Percentiles rank a stretch among this genome's conserved stretches.
Conservation (phyloP, 2,888 invertebrate genomes). For the Tinea semifulvella region DNA sequence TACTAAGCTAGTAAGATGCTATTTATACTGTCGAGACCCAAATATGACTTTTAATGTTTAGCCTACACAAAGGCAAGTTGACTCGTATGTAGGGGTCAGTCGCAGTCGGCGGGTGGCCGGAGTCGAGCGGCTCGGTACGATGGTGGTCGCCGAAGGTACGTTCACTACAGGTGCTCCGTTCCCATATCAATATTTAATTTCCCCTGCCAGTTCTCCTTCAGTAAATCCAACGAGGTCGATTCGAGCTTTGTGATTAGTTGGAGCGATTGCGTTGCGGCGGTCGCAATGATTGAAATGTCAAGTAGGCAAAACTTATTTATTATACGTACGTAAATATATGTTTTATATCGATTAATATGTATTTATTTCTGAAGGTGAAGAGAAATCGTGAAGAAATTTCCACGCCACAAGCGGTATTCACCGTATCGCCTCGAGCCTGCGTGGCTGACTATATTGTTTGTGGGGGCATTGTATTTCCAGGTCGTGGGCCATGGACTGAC, state of each 20-base stretch:
- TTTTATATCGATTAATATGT: not conserved
- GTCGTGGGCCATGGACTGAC: not conserved
- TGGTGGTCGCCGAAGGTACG: not conserved
- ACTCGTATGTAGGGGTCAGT: no score
- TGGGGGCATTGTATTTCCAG: no score
- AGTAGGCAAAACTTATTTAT: slow-evolving; percentile 40
- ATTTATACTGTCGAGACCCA: no score
- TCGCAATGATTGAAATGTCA: slow-evolving; percentile 45
- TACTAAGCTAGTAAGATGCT: no score
- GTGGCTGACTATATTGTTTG: no score
- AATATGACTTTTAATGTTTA: no score
- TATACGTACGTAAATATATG: not conserved
- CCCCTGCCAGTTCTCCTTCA: slow-evolving; percentile 17
- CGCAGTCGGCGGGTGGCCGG: not conserved
- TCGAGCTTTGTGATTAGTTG: not conserved
- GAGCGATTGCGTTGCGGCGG: slow-evolving; percentile 22
- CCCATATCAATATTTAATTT: slow-evolving; percentile 10
- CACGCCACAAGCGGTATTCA: no score
- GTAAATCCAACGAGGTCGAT: slow-evolving; percentile 16
- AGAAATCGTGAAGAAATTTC: no score
- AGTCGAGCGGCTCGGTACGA: not conserved
- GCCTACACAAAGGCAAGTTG: no score
- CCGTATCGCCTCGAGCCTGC: no score
- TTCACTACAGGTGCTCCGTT: not conserved
- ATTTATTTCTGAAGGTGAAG: not conserved